phyloP scores from a whole-genome alignment of 2,888 invertebrate species.

The Mimachlamys varia region DNA sequence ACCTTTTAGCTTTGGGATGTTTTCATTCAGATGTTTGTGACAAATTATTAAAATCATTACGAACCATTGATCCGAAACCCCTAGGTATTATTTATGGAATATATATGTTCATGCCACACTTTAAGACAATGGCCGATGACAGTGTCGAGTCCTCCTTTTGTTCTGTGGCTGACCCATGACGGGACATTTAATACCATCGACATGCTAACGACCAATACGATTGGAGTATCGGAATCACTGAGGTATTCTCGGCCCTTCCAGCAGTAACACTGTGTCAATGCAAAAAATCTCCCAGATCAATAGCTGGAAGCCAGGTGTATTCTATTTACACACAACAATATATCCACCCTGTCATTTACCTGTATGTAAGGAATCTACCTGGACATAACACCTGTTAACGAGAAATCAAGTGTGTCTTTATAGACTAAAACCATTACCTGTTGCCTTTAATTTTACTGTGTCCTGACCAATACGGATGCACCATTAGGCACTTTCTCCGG shows the following conservation, averaged over 20 bases:
- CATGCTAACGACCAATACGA: background rate
- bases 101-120: background rate
- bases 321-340: background rate
- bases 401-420: background rate
- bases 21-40: background rate
- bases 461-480: background rate
- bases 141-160: background rate
- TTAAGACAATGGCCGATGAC: conserved; percentile 6
- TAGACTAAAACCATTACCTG: background rate
- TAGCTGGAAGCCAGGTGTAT: conserved; percentile 3
- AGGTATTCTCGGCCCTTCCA: background rate
- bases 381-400: conserved; percentile 32
- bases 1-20: background rate
- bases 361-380: background rate
- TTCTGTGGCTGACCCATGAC: background rate
- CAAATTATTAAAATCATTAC: background rate
- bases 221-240: background rate
- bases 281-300: background rate
- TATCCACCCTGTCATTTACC: conserved; percentile 7
- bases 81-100: background rate
- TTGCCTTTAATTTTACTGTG: background rate
- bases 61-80: background rate
- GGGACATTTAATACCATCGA: conserved; percentile 25
- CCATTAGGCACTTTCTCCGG: background rate
- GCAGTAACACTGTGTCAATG: conserved; percentile 28